Evolutionary conservation across 2,797 vertebrate species (phyloP).

Genomic region (Clarias fuscus): DNA sequence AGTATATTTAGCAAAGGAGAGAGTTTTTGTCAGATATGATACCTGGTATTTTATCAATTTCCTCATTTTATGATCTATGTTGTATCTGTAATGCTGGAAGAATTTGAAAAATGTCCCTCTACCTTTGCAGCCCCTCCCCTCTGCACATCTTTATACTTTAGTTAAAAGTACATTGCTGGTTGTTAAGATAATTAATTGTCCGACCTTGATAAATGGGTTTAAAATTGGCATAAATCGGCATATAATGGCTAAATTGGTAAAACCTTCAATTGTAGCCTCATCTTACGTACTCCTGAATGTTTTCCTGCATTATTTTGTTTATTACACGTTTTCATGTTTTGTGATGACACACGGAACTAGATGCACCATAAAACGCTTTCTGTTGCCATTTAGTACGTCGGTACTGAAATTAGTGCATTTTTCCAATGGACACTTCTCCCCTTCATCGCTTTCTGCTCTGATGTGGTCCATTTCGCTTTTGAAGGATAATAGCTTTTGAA

Average conservation of each 20-base stretch:
- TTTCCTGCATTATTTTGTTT: background rate
- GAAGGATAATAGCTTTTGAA: constrained; percentile 48
- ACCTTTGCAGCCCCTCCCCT: background rate
- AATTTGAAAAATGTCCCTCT: background rate
- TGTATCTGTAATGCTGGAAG: background rate
- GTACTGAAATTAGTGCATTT: constrained; percentile 24
- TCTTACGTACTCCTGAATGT: background rate
- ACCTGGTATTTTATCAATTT: background rate
- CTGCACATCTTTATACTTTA: background rate
- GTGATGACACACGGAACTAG: background rate
- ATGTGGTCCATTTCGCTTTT: constrained; percentile 41
- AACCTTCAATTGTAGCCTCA: background rate
- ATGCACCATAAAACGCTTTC: constrained; percentile 12
- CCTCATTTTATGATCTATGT: background rate
- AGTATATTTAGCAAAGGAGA: background rate
- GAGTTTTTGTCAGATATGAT: background rate
- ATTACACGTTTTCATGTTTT: background rate
- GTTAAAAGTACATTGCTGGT: background rate
- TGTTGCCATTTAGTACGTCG: constrained; percentile 11
- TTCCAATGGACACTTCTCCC: constrained; percentile 21
- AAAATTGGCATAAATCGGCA: no score
- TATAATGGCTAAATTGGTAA: no score
- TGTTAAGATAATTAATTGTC: background rate
- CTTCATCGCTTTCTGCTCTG: constrained; percentile 22
- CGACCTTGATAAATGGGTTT: background rate